A percentile compares a stretch with the other conserved stretches of the same genome.
Evolutionary conservation across 2,888 invertebrate species (phyloP).

Genomic region (Eudemis profundana): DNA sequence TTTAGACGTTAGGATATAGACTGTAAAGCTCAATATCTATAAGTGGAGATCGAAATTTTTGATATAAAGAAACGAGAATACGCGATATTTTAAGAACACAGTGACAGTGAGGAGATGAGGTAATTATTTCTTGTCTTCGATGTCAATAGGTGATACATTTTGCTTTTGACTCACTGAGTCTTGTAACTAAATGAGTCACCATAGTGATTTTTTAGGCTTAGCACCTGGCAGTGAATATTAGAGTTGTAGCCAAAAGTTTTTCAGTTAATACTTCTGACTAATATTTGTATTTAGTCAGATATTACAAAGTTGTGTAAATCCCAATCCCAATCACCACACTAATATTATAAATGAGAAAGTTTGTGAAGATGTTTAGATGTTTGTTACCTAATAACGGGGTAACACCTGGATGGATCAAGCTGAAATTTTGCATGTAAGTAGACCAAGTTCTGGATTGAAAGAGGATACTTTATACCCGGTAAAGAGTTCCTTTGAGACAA

Average conservation of each 20-base stretch:
- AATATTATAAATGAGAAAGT: no score
- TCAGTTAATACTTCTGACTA: slow-evolving; percentile 17
- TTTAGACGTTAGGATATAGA: neutral
- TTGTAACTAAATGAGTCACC: slow-evolving; percentile 40
- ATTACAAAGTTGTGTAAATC: neutral
- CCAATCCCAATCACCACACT: no score
- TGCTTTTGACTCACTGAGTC: slow-evolving; percentile 45
- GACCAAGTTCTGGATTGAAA: no score
- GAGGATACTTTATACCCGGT: no score
- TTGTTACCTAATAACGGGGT: no score
- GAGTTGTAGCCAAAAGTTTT: slow-evolving; percentile 17
- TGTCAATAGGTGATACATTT: slow-evolving; percentile 44
- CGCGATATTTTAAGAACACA: slow-evolving; percentile 41
- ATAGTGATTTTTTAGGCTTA: slow-evolving; percentile 15
- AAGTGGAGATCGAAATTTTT: neutral
- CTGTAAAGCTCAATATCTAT: neutral
- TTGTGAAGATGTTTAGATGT: no score
- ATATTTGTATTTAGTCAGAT: slow-evolving; percentile 2
- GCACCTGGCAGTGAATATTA: slow-evolving; percentile 19
- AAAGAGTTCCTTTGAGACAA: no score
- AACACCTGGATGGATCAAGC: no score
- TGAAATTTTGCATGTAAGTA: no score
- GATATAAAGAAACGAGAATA: slow-evolving; percentile 38
- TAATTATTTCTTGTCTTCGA: slow-evolving; percentile 45
- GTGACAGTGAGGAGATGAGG: slow-evolving; percentile 45